Evolutionary conservation across 2,888 invertebrate species (phyloP), one percentile per base, ranked within the genome.

Genomic region (Eristalis arbustorum): DNA sequence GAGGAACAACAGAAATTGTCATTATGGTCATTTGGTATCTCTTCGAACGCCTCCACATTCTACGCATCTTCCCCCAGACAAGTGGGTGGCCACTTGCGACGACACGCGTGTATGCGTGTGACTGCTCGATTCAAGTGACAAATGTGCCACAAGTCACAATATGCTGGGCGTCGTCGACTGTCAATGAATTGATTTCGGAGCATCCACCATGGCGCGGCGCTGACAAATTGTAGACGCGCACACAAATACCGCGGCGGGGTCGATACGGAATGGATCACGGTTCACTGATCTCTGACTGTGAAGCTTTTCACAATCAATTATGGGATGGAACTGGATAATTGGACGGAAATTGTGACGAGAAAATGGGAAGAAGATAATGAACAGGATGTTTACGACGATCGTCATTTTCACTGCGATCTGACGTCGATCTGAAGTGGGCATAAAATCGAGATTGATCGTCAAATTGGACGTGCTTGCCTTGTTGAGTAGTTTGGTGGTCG

Each of bases 11-110:
- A 23, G 64, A 64, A 68, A 61, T 73, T 64, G 73, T 74, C 49
- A 49, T 62, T 85, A 69, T 77, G 85, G 85, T 81, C 73, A 85
- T 81, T 81, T 81, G 18, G 64, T 85, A 81, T 77, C 69, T 77
- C 62, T 66, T 77, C 68, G 66, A 69, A 81, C 85, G 85, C 85
- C 85, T 64, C 62, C 81, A 31, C 73, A 11, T 59, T 73, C 57
- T 28, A 23, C 25, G 28, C 42, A 25, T 64, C 69, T 63, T 84
- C 76, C 81, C 75, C 68, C 37, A 37, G 72, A 61, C 62, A 63
- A 69, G 59, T 63, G 37, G 31, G 63, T 73, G 64, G 57, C 67
- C 61, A 75, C 73, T 79, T 59, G 66, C 49, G 31, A 1, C 31
- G 34, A n/a, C 1, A 49, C 18, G 49, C 49, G 49, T 49, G 49